phyloP scores from a whole-genome alignment of 2,113 vertebrate species.

The Sapajus apella region DNA sequence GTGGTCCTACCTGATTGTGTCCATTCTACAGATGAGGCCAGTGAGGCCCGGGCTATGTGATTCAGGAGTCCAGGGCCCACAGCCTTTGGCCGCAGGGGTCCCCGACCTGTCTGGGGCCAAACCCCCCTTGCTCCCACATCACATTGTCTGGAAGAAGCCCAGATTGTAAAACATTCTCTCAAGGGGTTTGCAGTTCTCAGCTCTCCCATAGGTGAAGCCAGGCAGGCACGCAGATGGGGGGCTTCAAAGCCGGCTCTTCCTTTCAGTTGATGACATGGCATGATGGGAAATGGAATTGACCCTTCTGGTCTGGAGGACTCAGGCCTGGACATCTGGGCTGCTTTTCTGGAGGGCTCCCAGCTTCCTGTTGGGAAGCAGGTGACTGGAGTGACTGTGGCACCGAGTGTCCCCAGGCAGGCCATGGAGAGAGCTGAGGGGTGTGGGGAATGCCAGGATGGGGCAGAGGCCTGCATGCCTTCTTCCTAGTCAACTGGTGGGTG shows the following conservation, averaged over 20 bases:
- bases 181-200: not conserved
- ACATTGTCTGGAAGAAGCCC: not conserved
- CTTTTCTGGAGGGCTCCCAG: not conserved
- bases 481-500: conserved; percentile 14
- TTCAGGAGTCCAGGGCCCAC: not conserved
- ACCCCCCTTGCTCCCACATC: not conserved
- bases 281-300: fast-evolving
- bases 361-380: not conserved
- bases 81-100: not conserved
- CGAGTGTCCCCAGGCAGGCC: conserved; percentile 4
- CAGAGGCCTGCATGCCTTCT: not conserved
- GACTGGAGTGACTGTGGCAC: not conserved
- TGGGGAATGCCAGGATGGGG: conserved; percentile 53
- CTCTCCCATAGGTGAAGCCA: fast-evolving
- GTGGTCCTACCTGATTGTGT: fast-evolving
- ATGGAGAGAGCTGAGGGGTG: conserved; percentile 53
- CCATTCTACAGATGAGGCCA: not conserved
- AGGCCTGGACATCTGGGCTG: not conserved
- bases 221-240: fast-evolving
- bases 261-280: not conserved
- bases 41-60: not conserved
- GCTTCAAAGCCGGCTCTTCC: not conserved
- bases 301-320: not conserved
- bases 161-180: not conserved
- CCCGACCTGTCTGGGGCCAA: no score